Percentiles rank a stretch among this genome's conserved stretches.
phyloP scores from a whole-genome alignment of 2,797 vertebrate species.

The Novumbra hubbsi region DNA sequence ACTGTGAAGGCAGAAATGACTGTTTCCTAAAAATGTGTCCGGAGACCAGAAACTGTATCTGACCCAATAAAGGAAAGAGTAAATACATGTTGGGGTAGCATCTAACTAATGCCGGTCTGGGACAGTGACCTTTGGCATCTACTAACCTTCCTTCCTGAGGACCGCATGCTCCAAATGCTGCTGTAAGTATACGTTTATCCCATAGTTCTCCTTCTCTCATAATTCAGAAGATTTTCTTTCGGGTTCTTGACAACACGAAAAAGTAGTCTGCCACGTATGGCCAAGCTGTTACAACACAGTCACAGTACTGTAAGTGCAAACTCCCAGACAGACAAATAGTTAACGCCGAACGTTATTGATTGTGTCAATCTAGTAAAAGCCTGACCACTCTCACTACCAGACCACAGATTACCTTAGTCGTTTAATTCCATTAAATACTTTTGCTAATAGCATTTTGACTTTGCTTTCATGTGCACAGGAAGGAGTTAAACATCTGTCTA shows the following conservation, averaged over 20 bases:
- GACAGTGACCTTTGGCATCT: not conserved
- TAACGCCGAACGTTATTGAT: slow-evolving; percentile 49
- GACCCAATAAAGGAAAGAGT: not conserved
- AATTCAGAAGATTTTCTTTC: not conserved
- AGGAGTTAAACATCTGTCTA: slow-evolving; percentile 49
- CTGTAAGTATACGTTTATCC: not conserved
- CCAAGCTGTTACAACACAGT: not conserved
- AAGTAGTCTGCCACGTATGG: not conserved
- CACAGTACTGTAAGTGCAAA: not conserved
- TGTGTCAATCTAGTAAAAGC: slow-evolving; percentile 12
- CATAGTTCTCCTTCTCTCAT: not conserved
- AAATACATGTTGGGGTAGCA: not conserved
- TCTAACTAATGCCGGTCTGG: not conserved
- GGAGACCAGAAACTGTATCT: not conserved
- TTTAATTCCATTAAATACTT: slow-evolving; percentile 59
- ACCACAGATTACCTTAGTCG: slow-evolving; percentile 49
- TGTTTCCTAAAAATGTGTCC: not conserved
- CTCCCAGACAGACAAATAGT: slow-evolving; percentile 27
- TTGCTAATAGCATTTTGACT: slow-evolving; percentile 40
- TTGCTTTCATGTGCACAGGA: slow-evolving; percentile 50
- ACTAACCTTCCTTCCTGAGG: not conserved
- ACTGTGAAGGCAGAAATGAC: not conserved
- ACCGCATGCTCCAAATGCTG: not conserved
- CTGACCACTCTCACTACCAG: slow-evolving; percentile 30
- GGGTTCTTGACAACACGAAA: not conserved